Conservation (phyloP, 2,797 vertebrate genomes). For the Onychomys arenicola region DNA sequence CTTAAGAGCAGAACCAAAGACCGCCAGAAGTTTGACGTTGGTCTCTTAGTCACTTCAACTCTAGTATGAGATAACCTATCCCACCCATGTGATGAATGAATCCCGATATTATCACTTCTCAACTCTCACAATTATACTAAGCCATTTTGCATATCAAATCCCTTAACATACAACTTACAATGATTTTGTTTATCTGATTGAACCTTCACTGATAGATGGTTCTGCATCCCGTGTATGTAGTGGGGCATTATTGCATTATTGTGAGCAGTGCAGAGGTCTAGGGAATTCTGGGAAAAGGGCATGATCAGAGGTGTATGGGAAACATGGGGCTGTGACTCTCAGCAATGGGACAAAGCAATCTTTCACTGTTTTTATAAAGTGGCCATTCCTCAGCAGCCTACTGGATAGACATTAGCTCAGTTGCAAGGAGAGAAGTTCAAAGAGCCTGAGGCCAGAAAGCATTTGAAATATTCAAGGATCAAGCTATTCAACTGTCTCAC, state of each 20-base stretch:
- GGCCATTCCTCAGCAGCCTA: not conserved
- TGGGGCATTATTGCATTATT: not conserved
- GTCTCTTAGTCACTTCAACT: not conserved
- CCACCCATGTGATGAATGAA: not conserved
- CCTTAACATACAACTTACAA: not conserved
- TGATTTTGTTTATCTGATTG: not conserved
- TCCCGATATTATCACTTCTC: not conserved
- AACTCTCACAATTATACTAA: not conserved
- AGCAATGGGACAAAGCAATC: too few relatives aligned
- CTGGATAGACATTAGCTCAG: not conserved
- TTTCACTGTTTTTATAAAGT: not conserved
- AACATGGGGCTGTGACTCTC: not conserved
- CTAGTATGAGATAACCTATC: not conserved
- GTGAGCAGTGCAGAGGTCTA: not conserved
- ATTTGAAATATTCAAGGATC: not conserved
- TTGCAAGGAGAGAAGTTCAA: not conserved
- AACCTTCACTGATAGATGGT: not conserved
- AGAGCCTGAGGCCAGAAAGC: not conserved
- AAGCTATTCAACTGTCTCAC: too few relatives aligned
- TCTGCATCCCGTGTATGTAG: not conserved
- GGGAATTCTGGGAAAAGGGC: not conserved
- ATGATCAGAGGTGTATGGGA: not conserved
- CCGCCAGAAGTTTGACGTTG: not conserved
- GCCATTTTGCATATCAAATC: not conserved
- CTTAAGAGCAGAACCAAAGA: not conserved